Conservation (phyloP, 2,797 vertebrate genomes). For the Ispidina lecontei region DNA sequence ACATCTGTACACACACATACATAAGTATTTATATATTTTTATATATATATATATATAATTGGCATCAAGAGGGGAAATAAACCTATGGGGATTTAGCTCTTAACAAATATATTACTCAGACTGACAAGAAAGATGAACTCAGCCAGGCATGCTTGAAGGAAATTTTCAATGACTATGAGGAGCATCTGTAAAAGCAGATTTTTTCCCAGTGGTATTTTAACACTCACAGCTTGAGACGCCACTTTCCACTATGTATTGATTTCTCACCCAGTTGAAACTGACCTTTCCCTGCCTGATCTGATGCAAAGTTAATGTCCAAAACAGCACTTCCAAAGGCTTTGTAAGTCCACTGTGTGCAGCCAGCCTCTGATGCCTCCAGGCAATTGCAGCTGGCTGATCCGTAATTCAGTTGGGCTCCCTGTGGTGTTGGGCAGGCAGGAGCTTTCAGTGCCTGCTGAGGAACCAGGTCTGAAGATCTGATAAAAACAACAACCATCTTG, state of each 20-base stretch:
- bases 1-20: neutral
- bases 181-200: neutral
- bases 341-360: neutral
- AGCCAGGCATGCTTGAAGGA: neutral
- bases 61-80: neutral
- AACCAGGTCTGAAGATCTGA: neutral
- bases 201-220: neutral
- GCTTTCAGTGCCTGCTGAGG: neutral
- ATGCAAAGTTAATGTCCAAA: neutral
- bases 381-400: neutral
- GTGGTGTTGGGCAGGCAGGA: neutral
- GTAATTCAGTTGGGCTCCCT: neutral
- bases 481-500: neutral
- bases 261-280: neutral
- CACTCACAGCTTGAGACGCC: neutral
- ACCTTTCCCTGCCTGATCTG: neutral
- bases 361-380: neutral
- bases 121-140: neutral
- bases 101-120: neutral
- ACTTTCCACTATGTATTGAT: neutral
- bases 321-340: neutral
- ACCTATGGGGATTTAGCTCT: neutral
- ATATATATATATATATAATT: neutral
- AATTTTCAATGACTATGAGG: neutral
- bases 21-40: neutral